Conservation (phyloP, 2,113 vertebrate genomes). For the Tretioscincus oriximinensis region DNA sequence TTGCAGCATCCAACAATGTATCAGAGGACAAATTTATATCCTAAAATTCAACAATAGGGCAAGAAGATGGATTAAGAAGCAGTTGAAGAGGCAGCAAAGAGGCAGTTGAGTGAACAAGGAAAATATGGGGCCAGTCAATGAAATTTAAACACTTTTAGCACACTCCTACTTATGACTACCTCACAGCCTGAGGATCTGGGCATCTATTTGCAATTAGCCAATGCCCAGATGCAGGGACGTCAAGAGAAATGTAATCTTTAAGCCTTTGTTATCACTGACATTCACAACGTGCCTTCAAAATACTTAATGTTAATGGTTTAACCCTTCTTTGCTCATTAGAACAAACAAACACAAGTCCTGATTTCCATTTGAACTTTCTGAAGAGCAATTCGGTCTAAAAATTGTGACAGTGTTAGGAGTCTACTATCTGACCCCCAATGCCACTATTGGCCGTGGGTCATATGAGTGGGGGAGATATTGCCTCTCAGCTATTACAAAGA, state of each 20-base stretch:
- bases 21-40: not conserved
- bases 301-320: not conserved
- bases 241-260: not conserved
- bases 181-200: not conserved
- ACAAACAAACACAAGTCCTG: not conserved
- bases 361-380: not conserved
- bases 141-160: not conserved
- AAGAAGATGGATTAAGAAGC: not conserved
- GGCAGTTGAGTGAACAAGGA: not conserved
- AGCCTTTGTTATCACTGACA: not conserved
- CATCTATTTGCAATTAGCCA: not conserved
- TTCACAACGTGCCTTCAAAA: not conserved
- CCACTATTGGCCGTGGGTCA: not conserved
- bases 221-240: not conserved
- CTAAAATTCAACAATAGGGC: not conserved
- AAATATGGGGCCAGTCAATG: not conserved
- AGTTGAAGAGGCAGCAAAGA: too few relatives aligned
- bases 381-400: not conserved
- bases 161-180: not conserved
- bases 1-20: not conserved
- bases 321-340: not conserved
- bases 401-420: too few relatives aligned
- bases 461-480: not conserved
- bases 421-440: not conserved
- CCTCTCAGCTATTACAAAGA: not conserved